Percentiles rank a stretch among this genome's conserved stretches.
Evolutionary conservation across 2,888 invertebrate species (phyloP).

Genomic region (Chaetoderma sp.): DNA sequence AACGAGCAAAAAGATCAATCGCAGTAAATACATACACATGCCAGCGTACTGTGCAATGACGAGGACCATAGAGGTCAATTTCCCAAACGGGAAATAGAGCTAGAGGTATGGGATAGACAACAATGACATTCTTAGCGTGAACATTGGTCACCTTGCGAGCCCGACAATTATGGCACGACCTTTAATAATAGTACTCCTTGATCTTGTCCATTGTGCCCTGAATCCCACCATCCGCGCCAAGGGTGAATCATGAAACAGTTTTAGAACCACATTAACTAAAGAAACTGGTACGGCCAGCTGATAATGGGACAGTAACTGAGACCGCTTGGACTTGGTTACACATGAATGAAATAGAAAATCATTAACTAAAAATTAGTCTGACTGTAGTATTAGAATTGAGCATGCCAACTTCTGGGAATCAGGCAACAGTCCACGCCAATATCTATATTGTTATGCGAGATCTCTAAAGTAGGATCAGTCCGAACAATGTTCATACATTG

Average conservation of each 20-base stretch:
- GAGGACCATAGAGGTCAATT: not conserved
- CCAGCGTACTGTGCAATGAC: not conserved
- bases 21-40: not conserved
- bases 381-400: not conserved
- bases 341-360: constrained; percentile 10
- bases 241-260: constrained; percentile 7
- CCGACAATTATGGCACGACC: too few species aligned
- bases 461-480: too few species aligned
- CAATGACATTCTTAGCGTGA: not conserved
- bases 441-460: too few species aligned
- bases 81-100: not conserved
- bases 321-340: constrained; percentile 15
- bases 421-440: too few species aligned
- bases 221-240: constrained; percentile 13
- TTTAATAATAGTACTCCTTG: constrained; percentile 3
- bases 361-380: constrained; percentile 3
- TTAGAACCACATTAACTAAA: not conserved
- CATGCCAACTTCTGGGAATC: constrained; percentile 29
- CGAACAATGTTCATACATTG: too few species aligned
- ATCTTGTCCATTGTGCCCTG: constrained; percentile 15
- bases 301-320: constrained; percentile 6
- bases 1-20: not conserved
- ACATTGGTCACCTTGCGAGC: too few species aligned
- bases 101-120: not conserved
- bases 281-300: constrained; percentile 7